phyloP scores from a whole-genome alignment of 2,888 invertebrate genomes.

The Notodonta ziczac region DNA sequence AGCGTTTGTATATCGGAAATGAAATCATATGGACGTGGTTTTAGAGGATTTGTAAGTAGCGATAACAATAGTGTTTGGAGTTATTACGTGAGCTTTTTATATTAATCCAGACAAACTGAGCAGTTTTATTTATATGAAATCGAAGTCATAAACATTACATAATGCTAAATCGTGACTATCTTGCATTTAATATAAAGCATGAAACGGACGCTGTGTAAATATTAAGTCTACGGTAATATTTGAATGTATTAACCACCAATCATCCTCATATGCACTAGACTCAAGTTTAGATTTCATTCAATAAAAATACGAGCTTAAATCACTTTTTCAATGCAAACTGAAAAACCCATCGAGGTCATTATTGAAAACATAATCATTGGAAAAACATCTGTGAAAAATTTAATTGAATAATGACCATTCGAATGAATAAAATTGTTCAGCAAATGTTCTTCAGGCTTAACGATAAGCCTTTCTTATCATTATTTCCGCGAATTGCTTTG shows the following conservation, averaged over 20 bases:
- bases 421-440: conserved; percentile 4
- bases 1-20: conserved; percentile 66
- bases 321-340: too few species aligned
- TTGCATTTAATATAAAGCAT: not conserved
- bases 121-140: conserved; percentile 15
- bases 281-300: too few species aligned
- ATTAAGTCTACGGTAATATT: too few species aligned
- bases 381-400: too few species aligned
- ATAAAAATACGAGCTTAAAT: too few species aligned
- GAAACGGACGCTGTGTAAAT: not conserved
- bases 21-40: conserved; percentile 70
- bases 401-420: not conserved
- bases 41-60: conserved; percentile 65
- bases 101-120: conserved; percentile 27
- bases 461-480: conserved; percentile 23
- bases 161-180: too few species aligned
- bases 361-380: too few species aligned
- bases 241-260: too few species aligned
- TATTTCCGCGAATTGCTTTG: conserved; percentile 51
- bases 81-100: conserved; percentile 40
- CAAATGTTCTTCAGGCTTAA: not conserved
- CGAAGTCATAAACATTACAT: too few species aligned
- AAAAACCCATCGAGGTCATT: too few species aligned
- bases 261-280: too few species aligned
- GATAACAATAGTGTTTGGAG: conserved; percentile 50